A percentile compares a stretch with the other conserved stretches of the same genome.
Conservation (phyloP, 2,888 invertebrate genomes). For the Caenorhabditis sp. region DNA sequence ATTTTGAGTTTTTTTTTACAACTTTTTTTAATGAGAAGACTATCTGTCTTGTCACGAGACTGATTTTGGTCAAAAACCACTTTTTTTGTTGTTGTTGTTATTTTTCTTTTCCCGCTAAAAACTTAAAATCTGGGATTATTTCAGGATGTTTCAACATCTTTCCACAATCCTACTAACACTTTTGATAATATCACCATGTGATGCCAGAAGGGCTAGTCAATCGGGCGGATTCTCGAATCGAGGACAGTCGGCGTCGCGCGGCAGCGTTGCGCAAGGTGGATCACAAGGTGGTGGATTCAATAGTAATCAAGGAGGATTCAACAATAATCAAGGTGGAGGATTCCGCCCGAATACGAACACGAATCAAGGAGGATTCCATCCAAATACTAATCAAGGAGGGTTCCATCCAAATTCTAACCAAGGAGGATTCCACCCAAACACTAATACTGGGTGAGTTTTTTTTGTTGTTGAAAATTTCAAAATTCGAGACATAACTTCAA, state of each 20-base stretch:
- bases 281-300: neutral
- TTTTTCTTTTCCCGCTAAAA: too few relatives aligned
- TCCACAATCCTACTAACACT: slow-evolving; percentile 9
- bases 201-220: slow-evolving; percentile 26
- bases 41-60: too few relatives aligned
- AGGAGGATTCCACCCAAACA: neutral
- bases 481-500: neutral
- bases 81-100: too few relatives aligned
- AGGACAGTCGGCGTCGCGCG: slow-evolving; percentile 12
- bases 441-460: neutral
- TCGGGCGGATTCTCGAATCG: slow-evolving; percentile 17
- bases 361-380: slow-evolving; percentile 1
- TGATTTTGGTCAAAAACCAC: too few relatives aligned
- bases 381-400: neutral
- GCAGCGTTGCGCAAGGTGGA: slow-evolving; percentile 7
- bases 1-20: too few relatives aligned
- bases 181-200: slow-evolving; percentile 19
- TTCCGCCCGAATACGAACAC: slow-evolving; percentile 9
- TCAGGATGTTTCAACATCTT: slow-evolving; percentile 29
- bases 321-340: slow-evolving; percentile 23
- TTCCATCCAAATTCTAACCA: slow-evolving; percentile 2
- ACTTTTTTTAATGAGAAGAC: too few relatives aligned
- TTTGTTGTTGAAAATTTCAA: neutral
- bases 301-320: slow-evolving; percentile 24
- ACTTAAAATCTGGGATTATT: slow-evolving; percentile 1